Evolutionary conservation across 2,888 invertebrate species (phyloP).

Genomic region (Tupiocoris notatus): DNA sequence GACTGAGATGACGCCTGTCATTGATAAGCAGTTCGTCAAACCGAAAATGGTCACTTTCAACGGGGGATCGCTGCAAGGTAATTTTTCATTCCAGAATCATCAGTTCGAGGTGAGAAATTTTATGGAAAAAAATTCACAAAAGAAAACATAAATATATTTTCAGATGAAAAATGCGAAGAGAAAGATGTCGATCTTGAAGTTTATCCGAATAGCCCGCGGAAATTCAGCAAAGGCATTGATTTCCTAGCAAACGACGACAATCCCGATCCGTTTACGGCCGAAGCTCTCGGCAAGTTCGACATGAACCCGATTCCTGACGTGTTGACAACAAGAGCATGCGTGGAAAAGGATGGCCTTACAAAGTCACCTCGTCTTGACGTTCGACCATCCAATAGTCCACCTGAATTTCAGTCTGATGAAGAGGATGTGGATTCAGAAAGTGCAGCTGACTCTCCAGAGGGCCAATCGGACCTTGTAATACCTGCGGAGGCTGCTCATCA

Average conservation of each 20-base stretch:
- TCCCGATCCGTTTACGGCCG: not conserved
- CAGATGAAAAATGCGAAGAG: slow-evolving; percentile 34
- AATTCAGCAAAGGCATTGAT: slow-evolving; percentile 50
- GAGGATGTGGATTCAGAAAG: not conserved
- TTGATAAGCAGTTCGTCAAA: slow-evolving; percentile 34
- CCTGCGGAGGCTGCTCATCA: too few species aligned
- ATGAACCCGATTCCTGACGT: slow-evolving; percentile 54
- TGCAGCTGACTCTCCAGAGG: not conserved
- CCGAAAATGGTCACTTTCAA: slow-evolving; percentile 42
- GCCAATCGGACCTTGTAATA: not conserved
- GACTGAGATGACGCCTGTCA: slow-evolving; percentile 35
- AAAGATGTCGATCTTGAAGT: slow-evolving; percentile 56
- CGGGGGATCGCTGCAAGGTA: too few species aligned
- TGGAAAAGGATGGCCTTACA: slow-evolving; percentile 56
- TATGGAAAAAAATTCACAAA: too few species aligned
- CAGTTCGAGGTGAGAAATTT: too few species aligned
- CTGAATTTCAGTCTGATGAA: not conserved
- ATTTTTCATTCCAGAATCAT: too few species aligned
- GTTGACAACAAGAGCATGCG: slow-evolving; percentile 58
- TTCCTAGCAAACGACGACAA: slow-evolving; percentile 9
- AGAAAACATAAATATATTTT: slow-evolving; percentile 13
- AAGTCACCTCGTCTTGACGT: slow-evolving; percentile 47
- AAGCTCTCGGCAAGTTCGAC: slow-evolving; percentile 34
- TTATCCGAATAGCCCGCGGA: slow-evolving; percentile 57
- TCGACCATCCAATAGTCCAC: not conserved